Evolutionary conservation across 2,113 vertebrate species (phyloP).

Genomic region (Coryphaenoides rupestris): DNA sequence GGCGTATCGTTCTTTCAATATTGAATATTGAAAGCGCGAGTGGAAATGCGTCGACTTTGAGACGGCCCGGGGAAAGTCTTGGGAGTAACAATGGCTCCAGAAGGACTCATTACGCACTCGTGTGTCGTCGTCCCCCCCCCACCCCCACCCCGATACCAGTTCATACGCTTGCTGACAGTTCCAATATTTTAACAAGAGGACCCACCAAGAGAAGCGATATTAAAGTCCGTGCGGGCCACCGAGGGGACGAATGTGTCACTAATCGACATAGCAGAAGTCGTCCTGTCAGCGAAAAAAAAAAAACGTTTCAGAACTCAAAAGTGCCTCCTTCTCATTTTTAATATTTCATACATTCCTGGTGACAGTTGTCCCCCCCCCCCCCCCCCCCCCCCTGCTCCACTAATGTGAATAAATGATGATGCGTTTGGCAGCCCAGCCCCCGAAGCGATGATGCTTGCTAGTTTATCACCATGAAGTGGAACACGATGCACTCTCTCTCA

Average conservation of each 20-base stretch:
- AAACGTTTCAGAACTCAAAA: constrained; percentile 45
- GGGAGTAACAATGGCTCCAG: neutral
- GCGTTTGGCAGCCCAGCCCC: constrained; percentile 35
- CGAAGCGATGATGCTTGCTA: constrained; percentile 37
- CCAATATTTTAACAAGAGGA: constrained; percentile 32
- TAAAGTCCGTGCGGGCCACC: constrained; percentile 35
- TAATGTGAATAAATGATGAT: constrained; percentile 54
- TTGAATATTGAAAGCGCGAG: constrained; percentile 4
- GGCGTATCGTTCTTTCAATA: constrained; percentile 12
- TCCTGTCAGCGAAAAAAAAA: constrained; percentile 36
- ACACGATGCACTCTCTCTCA: constrained; percentile 31
- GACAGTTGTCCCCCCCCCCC: constrained; percentile 34
- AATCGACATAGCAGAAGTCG: constrained; percentile 48
- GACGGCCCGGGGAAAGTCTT: neutral
- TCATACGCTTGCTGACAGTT: constrained; percentile 32
- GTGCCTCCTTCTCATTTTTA: constrained; percentile 39
- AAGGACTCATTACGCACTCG: constrained; percentile 5
- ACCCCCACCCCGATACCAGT: constrained; percentile 22
- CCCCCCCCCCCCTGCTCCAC: constrained; percentile 27
- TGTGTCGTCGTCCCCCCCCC: no score
- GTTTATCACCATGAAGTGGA: constrained; percentile 54
- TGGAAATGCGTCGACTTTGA: neutral
- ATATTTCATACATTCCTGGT: constrained; percentile 31
- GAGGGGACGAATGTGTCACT: constrained; percentile 26
- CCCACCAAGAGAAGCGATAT: constrained; percentile 32